These are phyloP conservation scores for Watsonalla cultraria DNA, from an alignment of 2,888 invertebrate genomes.

Conservation along the genomic window DNA sequence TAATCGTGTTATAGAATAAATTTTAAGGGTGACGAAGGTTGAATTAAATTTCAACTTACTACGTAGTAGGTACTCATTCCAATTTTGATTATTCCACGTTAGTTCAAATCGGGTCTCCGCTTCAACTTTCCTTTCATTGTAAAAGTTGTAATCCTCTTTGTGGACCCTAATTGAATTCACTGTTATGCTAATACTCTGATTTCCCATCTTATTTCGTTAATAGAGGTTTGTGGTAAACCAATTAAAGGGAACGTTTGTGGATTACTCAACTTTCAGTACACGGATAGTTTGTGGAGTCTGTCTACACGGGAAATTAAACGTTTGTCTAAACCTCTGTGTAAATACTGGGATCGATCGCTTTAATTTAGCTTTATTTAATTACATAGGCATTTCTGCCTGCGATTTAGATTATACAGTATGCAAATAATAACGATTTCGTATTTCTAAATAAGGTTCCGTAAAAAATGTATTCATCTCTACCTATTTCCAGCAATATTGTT, in stretches of 20 bases:
- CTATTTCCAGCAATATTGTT: too few relatives aligned
- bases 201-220: slow-evolving; percentile 79
- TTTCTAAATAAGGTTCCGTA: too few relatives aligned
- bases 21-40: slow-evolving; percentile 25
- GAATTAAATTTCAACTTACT: slow-evolving; percentile 63
- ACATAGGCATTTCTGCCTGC: too few relatives aligned
- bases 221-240: slow-evolving; percentile 77
- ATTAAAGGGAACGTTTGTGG: slow-evolving; percentile 74
- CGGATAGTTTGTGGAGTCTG: slow-evolving; percentile 59
- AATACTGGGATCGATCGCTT: slow-evolving; percentile 30
- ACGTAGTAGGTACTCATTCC: slow-evolving; percentile 48
- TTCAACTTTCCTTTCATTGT: slow-evolving; percentile 74
- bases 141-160: slow-evolving; percentile 79
- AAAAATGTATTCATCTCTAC: too few relatives aligned
- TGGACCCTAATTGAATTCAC: slow-evolving; percentile 77
- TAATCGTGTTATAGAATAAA: slow-evolving; percentile 4
- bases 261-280: slow-evolving; percentile 70
- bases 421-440: too few relatives aligned
- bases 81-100: slow-evolving; percentile 73
- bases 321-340: slow-evolving; percentile 43
- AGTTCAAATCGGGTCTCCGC: slow-evolving; percentile 65
- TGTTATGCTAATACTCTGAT: slow-evolving; percentile 79
- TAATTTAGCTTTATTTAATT: slow-evolving; percentile 25
- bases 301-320: slow-evolving; percentile 52
- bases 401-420: too few relatives aligned